phyloP scores from a whole-genome alignment of 2,888 invertebrate species.

The Bruchidius siliquastri region DNA sequence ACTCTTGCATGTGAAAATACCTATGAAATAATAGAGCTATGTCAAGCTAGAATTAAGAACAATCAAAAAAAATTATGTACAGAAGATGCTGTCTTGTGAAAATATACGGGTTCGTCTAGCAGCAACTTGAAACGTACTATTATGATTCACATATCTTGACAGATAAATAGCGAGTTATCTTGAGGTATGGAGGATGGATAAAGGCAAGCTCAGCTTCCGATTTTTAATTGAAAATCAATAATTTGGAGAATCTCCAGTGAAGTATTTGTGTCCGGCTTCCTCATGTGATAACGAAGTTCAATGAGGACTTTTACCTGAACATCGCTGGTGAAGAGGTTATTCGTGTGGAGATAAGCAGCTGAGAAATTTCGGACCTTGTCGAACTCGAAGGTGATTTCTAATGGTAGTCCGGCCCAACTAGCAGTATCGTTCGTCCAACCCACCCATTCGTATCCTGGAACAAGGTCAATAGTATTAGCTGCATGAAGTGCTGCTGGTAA shows the following conservation, averaged over 20 bases:
- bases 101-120: too few relatives aligned
- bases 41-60: background rate
- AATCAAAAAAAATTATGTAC: too few relatives aligned
- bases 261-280: background rate
- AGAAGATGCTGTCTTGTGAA: too few relatives aligned
- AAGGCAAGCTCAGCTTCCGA: too few relatives aligned
- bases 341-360: constrained; percentile 67
- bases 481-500: too few relatives aligned
- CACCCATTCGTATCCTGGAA: constrained; percentile 74
- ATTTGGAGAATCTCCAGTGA: too few relatives aligned
- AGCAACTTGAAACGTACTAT: too few relatives aligned
- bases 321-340: constrained; percentile 72
- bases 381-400: constrained; percentile 76
- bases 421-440: constrained; percentile 73
- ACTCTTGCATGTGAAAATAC: constrained; percentile 75
- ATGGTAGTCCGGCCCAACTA: constrained; percentile 57
- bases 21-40: constrained; percentile 43
- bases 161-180: too few relatives aligned
- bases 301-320: constrained; percentile 55
- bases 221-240: too few relatives aligned
- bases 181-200: too few relatives aligned
- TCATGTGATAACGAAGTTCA: background rate
- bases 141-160: too few relatives aligned
- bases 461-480: background rate
- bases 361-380: constrained; percentile 73